These are phyloP conservation scores for Cladopsammia gracilis DNA, from an alignment of 64 coral and sea anemone species.

Conservation along the genomic window DNA sequence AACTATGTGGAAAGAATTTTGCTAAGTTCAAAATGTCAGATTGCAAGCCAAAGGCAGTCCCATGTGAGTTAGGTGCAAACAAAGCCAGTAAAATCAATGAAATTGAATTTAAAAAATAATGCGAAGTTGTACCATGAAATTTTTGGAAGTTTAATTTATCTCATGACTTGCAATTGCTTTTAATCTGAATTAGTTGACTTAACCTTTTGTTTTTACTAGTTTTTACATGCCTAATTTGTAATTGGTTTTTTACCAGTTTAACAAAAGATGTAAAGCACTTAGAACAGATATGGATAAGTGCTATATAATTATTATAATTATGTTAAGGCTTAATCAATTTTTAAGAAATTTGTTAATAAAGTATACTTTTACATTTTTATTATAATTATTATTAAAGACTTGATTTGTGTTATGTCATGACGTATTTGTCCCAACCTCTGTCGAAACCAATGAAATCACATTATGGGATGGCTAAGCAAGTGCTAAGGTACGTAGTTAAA, in stretches of 20 bases:
- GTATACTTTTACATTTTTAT: too few relatives aligned
- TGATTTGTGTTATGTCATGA: slow-evolving; percentile 60
- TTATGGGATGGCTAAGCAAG: slow-evolving; percentile 40
- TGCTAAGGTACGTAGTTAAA: slow-evolving; percentile 40
- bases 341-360: too few relatives aligned
- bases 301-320: too few relatives aligned
- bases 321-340: too few relatives aligned
- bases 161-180: slow-evolving; percentile 52
- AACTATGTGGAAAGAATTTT: slow-evolving; percentile 42
- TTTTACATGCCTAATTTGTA: too few relatives aligned
- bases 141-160: slow-evolving; percentile 47
- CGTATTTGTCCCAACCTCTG: slow-evolving; percentile 49
- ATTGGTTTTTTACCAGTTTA: too few relatives aligned
- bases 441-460: slow-evolving; percentile 44
- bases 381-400: too few relatives aligned
- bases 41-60: slow-evolving; percentile 61
- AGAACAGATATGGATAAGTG: too few relatives aligned
- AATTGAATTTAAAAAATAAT: slow-evolving; percentile 31
- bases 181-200: too few relatives aligned
- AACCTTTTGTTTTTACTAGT: too few relatives aligned
- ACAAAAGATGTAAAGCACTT: too few relatives aligned
- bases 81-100: not conserved
- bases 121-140: slow-evolving; percentile 33
- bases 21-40: slow-evolving; percentile 55
- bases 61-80: slow-evolving; percentile 44